Evolutionary conservation across 2,888 invertebrate species (phyloP).

Genomic region (Perdita meconis): DNA sequence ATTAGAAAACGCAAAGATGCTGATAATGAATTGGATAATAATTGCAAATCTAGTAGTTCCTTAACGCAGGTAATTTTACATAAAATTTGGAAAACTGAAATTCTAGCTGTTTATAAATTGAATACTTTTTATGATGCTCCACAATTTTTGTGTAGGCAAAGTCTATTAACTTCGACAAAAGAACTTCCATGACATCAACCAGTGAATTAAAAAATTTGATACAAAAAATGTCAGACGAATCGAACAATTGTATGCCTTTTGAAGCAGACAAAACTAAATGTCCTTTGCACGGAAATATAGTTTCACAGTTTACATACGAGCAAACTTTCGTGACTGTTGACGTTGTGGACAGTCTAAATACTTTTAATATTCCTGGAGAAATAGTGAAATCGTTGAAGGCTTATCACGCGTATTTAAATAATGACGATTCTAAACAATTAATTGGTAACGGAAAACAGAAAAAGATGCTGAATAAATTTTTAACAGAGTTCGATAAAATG

Average conservation of each 20-base stretch:
- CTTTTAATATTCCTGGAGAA: slow-evolving; percentile 73
- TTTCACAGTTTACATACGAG: slow-evolving; percentile 62
- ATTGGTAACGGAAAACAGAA: slow-evolving; percentile 44
- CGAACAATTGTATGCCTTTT: slow-evolving; percentile 48
- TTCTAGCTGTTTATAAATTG: too few relatives aligned
- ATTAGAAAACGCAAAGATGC: slow-evolving; percentile 17
- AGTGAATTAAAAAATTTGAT: slow-evolving; percentile 74
- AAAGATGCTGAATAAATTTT: slow-evolving; percentile 67
- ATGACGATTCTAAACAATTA: slow-evolving; percentile 43
- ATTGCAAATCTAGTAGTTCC: slow-evolving; percentile 21
- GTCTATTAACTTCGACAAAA: slow-evolving; percentile 16
- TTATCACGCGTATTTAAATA: slow-evolving; percentile 72
- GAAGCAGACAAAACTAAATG: slow-evolving; percentile 59
- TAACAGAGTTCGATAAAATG: slow-evolving; percentile 69
- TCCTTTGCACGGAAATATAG: slow-evolving; percentile 71
- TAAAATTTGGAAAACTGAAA: neutral
- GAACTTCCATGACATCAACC: slow-evolving; percentile 58
- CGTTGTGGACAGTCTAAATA: slow-evolving; percentile 73
- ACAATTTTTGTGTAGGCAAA: slow-evolving; percentile 36
- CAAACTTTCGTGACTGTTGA: slow-evolving; percentile 64
- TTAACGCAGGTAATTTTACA: slow-evolving; percentile 33
- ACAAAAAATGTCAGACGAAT: slow-evolving; percentile 66
- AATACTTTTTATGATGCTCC: neutral
- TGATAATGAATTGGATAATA: slow-evolving; percentile 20
- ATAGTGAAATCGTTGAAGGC: slow-evolving; percentile 74